These are phyloP conservation scores for Zosterops japonicus DNA, from an alignment of 2,113 vertebrate genomes.

Conservation along the genomic window DNA sequence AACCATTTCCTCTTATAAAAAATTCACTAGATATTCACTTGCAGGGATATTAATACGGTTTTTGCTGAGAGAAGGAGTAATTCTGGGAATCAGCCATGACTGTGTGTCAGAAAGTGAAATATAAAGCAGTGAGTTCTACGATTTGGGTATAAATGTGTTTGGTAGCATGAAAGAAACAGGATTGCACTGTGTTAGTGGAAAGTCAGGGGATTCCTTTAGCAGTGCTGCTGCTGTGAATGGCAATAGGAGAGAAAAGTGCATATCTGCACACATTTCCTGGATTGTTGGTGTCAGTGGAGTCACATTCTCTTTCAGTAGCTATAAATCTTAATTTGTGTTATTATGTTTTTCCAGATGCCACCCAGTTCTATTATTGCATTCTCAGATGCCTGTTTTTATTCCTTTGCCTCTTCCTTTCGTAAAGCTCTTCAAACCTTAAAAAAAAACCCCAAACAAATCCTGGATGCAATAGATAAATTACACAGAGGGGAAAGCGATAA, in stretches of 20 bases:
- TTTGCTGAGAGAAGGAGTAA: background rate
- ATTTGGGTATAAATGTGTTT: background rate
- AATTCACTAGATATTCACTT: background rate
- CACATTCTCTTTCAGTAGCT: background rate
- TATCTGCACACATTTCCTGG: background rate
- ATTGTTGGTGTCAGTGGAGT: background rate
- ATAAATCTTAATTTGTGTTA: background rate
- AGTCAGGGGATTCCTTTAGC: background rate
- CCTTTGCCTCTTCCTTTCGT: background rate
- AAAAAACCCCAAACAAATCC: background rate
- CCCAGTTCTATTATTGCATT: background rate
- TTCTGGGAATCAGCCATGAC: background rate
- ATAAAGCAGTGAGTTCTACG: background rate
- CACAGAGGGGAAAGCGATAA: background rate
- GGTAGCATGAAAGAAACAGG: background rate
- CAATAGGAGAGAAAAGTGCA: background rate
- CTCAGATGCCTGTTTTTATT: background rate
- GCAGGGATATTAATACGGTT: background rate
- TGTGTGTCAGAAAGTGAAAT: slow-evolving; percentile 11
- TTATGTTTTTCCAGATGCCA: background rate
- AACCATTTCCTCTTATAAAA: background rate
- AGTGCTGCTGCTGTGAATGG: background rate
- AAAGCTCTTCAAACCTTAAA: background rate
- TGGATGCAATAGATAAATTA: background rate
- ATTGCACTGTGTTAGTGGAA: background rate